Percentiles rank a stretch among this genome's conserved stretches.
phyloP scores from a whole-genome alignment of 1,140 invertebrate genomes.

The Drosophila seguyi region DNA sequence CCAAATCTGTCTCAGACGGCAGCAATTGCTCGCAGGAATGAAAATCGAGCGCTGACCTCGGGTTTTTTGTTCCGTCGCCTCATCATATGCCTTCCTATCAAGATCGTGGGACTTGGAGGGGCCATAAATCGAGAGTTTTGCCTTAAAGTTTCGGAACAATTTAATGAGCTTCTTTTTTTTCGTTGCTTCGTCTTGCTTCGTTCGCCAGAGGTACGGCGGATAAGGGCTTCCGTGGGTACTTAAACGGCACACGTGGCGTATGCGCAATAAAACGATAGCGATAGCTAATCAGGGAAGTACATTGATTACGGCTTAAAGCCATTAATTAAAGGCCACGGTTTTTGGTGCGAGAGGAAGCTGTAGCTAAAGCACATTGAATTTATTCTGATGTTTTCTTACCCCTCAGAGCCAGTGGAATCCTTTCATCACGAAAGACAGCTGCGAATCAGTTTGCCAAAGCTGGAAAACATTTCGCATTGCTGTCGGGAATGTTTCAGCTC shows the following conservation, averaged over 20 bases:
- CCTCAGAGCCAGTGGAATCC: not conserved
- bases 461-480: slow-evolving; percentile 40
- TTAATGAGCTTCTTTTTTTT: slow-evolving; percentile 20
- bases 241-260: slow-evolving; percentile 62
- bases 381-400: not conserved
- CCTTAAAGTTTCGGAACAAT: slow-evolving; percentile 24
- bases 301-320: slow-evolving; percentile 63
- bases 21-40: slow-evolving; percentile 50
- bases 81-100: slow-evolving; percentile 26
- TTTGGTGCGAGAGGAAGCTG: not conserved
- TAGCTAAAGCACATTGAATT: slow-evolving; percentile 7
- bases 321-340: slow-evolving; percentile 43
- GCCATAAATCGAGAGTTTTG: slow-evolving; percentile 28
- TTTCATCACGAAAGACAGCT: slow-evolving; percentile 5
- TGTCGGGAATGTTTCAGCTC: slow-evolving; percentile 39
- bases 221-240: slow-evolving; percentile 48
- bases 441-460: slow-evolving; percentile 24
- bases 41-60: slow-evolving; percentile 55
- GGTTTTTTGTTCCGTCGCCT: slow-evolving; percentile 26
- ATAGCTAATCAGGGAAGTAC: slow-evolving; percentile 52
- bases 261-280: slow-evolving; percentile 63
- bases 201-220: not conserved
- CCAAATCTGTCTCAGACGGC: slow-evolving; percentile 66
- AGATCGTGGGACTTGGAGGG: slow-evolving; percentile 10
- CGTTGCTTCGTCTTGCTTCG: not conserved